Percentiles rank a stretch among this genome's conserved stretches.
These are phyloP conservation scores for Strongylocentrotus purpuratus DNA, from an alignment of 35 echinoderm and acorn worm genomes.

Conservation along the genomic window DNA sequence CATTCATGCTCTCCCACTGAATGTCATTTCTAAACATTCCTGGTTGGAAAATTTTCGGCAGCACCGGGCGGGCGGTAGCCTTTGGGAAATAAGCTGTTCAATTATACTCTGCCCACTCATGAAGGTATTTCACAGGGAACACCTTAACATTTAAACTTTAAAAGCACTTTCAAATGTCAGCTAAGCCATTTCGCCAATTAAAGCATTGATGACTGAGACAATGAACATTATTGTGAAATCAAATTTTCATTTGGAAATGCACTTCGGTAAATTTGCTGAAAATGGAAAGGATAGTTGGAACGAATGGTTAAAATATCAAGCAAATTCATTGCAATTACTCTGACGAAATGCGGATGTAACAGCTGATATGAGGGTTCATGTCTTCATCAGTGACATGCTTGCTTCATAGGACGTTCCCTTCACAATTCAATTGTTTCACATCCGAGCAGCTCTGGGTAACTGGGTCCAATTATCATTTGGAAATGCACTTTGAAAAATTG, in stretches of 20 bases:
- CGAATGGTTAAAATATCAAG: not conserved
- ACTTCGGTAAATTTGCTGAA: not conserved
- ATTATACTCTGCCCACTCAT: not conserved
- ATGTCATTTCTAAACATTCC: not conserved
- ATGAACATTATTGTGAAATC: not conserved
- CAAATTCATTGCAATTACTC: not conserved
- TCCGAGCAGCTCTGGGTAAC: not conserved
- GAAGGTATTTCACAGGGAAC: not conserved
- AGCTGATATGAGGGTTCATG: not conserved
- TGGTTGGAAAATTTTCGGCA: not conserved
- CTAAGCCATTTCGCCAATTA: not conserved
- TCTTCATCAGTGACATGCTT: not conserved
- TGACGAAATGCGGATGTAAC: not conserved
- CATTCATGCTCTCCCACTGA: not conserved
- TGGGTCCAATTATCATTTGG: not conserved
- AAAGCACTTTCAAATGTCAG: constrained; percentile 9
- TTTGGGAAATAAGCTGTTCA: not conserved
- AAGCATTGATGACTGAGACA: not conserved
- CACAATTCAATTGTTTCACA: not conserved
- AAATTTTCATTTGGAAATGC: not conserved
- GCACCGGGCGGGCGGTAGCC: too few relatives aligned
- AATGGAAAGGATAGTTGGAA: not conserved
- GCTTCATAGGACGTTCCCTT: not conserved
- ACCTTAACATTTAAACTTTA: not conserved
- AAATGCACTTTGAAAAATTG: not conserved